These are phyloP conservation scores for Allygus modestus DNA, from an alignment of 2,888 invertebrate species.

Conservation along the genomic window DNA sequence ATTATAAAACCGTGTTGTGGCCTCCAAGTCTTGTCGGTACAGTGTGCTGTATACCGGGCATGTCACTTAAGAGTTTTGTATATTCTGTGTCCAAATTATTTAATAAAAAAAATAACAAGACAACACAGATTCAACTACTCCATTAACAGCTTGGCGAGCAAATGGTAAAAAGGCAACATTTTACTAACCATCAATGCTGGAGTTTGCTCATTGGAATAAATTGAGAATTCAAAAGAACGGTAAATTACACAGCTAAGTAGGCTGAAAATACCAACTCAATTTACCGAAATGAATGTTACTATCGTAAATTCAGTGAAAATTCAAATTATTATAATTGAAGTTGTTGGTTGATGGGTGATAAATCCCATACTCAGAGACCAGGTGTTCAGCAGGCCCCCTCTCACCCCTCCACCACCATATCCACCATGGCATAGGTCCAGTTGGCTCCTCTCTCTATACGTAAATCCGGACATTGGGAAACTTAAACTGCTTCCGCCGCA, in stretches of 20 bases:
- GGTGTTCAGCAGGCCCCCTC: neutral
- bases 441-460: neutral
- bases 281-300: neutral
- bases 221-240: neutral
- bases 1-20: no score
- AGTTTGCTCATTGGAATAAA: no score
- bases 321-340: neutral
- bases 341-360: neutral
- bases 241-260: neutral
- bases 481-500: conserved; percentile 20
- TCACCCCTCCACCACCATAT: neutral
- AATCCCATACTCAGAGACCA: neutral
- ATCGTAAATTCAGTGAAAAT: neutral
- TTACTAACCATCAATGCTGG: no score
- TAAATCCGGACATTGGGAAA: conserved; percentile 31
- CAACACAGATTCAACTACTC: no score
- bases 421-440: neutral
- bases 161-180: no score
- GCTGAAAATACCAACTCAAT: neutral
- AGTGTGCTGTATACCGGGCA: no score
- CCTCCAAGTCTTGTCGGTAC: no score
- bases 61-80: no score
- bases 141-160: no score
- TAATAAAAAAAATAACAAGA: no score
- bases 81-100: no score